phyloP scores from a whole-genome alignment of 2,888 invertebrate genomes.

The Ormia ochracea region DNA sequence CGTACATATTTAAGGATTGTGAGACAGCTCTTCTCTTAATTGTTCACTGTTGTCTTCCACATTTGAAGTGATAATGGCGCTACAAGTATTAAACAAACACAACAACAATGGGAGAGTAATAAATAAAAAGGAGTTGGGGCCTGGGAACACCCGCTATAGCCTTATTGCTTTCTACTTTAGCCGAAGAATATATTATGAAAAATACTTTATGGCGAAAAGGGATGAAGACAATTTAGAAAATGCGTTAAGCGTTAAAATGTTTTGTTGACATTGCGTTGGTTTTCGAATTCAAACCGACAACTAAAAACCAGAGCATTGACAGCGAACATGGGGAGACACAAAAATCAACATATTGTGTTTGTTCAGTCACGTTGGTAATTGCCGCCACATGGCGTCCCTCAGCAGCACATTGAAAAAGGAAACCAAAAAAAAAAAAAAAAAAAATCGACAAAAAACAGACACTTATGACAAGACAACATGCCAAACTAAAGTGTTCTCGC shows the following conservation, averaged over 20 bases:
- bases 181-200: slow-evolving; percentile 3
- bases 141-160: slow-evolving; percentile 47
- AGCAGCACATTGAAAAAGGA: background rate
- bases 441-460: slow-evolving; percentile 44
- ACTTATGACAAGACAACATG: slow-evolving; percentile 52
- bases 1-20: background rate
- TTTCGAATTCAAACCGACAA: slow-evolving; percentile 38
- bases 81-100: slow-evolving; percentile 26
- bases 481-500: slow-evolving; percentile 14
- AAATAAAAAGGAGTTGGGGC: slow-evolving; percentile 23
- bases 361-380: slow-evolving; percentile 65
- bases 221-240: slow-evolving; percentile 58
- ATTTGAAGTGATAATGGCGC: slow-evolving; percentile 54
- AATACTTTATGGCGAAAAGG: slow-evolving; percentile 26
- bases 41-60: slow-evolving; percentile 21
- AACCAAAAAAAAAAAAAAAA: background rate
- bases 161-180: slow-evolving; percentile 26
- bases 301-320: slow-evolving; percentile 1
- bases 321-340: slow-evolving; percentile 19
- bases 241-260: slow-evolving; percentile 62
- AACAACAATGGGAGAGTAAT: slow-evolving; percentile 29
- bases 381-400: slow-evolving; percentile 63
- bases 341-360: slow-evolving; percentile 64
- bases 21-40: slow-evolving; percentile 4
- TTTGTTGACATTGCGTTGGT: slow-evolving; percentile 63